A percentile compares a stretch with the other conserved stretches of the same genome.
Conservation (phyloP, 2,797 vertebrate genomes). For the Xenentodon cancila region DNA sequence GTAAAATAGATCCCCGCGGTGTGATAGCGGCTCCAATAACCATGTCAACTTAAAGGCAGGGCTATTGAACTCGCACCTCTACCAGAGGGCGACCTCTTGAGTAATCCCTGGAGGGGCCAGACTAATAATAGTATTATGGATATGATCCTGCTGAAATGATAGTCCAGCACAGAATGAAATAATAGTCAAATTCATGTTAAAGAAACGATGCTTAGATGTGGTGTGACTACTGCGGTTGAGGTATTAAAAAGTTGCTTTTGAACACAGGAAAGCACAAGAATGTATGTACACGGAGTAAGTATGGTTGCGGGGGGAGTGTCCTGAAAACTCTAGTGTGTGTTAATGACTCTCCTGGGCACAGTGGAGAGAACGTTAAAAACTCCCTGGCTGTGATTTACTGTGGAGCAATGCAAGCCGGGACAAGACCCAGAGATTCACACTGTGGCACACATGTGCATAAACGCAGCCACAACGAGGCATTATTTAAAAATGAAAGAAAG, state of each 20-base stretch:
- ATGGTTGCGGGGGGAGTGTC: slow-evolving; percentile 63
- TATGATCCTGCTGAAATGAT: slow-evolving; percentile 71
- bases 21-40: slow-evolving; percentile 68
- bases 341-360: slow-evolving; percentile 80
- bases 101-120: slow-evolving; percentile 58
- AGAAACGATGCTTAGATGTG: slow-evolving; percentile 35
- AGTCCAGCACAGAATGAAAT: slow-evolving; percentile 72
- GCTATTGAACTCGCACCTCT: slow-evolving; percentile 75
- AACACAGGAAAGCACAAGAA: slow-evolving; percentile 24
- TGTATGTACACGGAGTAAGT: slow-evolving; percentile 41
- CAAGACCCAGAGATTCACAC: slow-evolving; percentile 74
- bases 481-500: slow-evolving; percentile 26
- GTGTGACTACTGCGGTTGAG: slow-evolving; percentile 12
- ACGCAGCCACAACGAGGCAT: background rate
- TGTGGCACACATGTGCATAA: slow-evolving; percentile 27
- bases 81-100: slow-evolving; percentile 70
- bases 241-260: slow-evolving; percentile 6
- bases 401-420: slow-evolving; percentile 76
- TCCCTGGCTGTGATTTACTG: slow-evolving; percentile 77
- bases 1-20: slow-evolving; percentile 69
- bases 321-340: slow-evolving; percentile 73
- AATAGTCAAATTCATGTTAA: slow-evolving; percentile 74
- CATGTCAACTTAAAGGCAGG: slow-evolving; percentile 69
- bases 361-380: slow-evolving; percentile 76
- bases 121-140: slow-evolving; percentile 73